A percentile compares a stretch with the other conserved stretches of the same genome.
Evolutionary conservation across 2,888 invertebrate genomes (phyloP).

Genomic region (Keiferia lycopersicella): DNA sequence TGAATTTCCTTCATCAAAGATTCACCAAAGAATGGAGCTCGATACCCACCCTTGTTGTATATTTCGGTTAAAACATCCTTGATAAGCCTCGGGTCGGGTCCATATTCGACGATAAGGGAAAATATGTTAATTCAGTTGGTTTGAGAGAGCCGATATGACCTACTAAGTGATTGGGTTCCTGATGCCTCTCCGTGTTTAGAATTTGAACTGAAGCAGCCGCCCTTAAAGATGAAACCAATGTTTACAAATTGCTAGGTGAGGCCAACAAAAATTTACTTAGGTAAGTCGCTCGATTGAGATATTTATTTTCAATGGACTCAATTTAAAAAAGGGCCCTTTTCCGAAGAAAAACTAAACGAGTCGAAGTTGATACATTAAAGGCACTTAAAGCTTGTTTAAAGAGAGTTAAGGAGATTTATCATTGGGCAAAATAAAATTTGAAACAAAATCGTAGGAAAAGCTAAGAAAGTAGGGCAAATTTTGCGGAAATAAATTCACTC

Average conservation of each 20-base stretch:
- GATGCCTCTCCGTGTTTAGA: constrained; percentile 70
- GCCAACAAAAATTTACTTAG: constrained; percentile 51
- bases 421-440: constrained; percentile 44
- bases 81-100: constrained; percentile 67
- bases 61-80: constrained; percentile 69
- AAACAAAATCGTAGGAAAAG: constrained; percentile 46
- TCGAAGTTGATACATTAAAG: constrained; percentile 16
- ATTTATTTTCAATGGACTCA: constrained; percentile 53
- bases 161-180: constrained; percentile 79
- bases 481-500: constrained; percentile 67
- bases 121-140: constrained; percentile 77
- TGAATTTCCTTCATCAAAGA: constrained; percentile 20
- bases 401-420: constrained; percentile 16
- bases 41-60: constrained; percentile 59
- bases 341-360: constrained; percentile 31
- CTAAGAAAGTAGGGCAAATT: constrained; percentile 62
- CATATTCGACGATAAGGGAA: constrained; percentile 76
- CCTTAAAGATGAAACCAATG: constrained; percentile 65
- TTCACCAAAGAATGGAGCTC: constrained; percentile 28
- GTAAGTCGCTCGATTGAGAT: constrained; percentile 56
- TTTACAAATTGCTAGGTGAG: constrained; percentile 69
- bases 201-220: constrained; percentile 57
- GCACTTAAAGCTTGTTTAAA: constrained; percentile 13
- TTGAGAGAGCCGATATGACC: constrained; percentile 72
- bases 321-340: constrained; percentile 49